These are phyloP conservation scores for Epizoanthus scotinus DNA, from an alignment of 92 coral and sea anemone species.

Conservation along the genomic window DNA sequence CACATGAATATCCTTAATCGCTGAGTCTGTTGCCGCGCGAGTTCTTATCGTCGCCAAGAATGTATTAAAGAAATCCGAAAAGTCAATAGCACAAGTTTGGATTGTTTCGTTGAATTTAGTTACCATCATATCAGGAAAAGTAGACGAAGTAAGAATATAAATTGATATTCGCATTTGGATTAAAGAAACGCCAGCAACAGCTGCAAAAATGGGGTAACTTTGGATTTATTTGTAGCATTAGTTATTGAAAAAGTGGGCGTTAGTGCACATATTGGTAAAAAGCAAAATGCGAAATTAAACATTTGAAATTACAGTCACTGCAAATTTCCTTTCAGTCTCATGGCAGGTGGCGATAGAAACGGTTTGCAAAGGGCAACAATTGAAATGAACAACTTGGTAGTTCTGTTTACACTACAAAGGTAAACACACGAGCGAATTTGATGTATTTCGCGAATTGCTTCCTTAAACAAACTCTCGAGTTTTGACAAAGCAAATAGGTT, in stretches of 20 bases:
- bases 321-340: neutral
- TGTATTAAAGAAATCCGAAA: slow-evolving; percentile 2
- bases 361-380: slow-evolving; percentile 26
- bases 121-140: neutral
- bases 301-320: slow-evolving; percentile 27
- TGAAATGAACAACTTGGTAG: slow-evolving; percentile 33
- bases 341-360: slow-evolving; percentile 35
- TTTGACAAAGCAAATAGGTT: slow-evolving; percentile 11
- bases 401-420: slow-evolving; percentile 31
- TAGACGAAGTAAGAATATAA: neutral
- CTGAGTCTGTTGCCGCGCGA: slow-evolving; percentile 26
- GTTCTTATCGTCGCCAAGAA: slow-evolving; percentile 14
- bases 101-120: neutral
- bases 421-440: slow-evolving; percentile 17
- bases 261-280: neutral
- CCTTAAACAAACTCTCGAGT: slow-evolving; percentile 25
- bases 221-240: neutral
- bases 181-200: neutral
- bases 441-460: slow-evolving; percentile 24
- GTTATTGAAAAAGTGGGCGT: neutral
- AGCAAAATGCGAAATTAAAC: slow-evolving; percentile 28
- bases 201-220: neutral
- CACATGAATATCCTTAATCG: neutral
- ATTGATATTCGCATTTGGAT: slow-evolving; percentile 5
- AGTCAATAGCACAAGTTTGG: neutral